A percentile compares a stretch with the other conserved stretches of the same genome.
phyloP scores from a whole-genome alignment of 2,888 invertebrate genomes.

The Dermolepida albohirtum region DNA sequence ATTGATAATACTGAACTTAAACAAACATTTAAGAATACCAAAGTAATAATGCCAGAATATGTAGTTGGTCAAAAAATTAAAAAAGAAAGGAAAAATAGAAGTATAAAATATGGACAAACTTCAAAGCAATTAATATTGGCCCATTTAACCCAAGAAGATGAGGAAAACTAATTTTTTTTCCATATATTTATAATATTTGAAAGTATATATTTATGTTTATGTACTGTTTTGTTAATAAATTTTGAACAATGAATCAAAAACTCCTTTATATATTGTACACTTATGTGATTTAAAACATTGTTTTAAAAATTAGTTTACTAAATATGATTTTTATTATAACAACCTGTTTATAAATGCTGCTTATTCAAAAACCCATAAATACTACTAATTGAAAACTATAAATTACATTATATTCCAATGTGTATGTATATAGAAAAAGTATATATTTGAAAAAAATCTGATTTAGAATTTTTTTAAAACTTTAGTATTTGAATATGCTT shows the following conservation, averaged over 20 bases:
- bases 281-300: too few species aligned
- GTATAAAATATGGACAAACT: conserved; percentile 44
- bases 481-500: too few species aligned
- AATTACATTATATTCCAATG: too few species aligned
- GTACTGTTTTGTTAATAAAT: background rate
- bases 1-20: conserved; percentile 57
- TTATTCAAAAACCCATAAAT: too few species aligned
- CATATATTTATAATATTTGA: background rate
- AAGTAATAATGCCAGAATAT: conserved; percentile 86
- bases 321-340: too few species aligned
- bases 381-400: too few species aligned
- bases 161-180: conserved; percentile 54
- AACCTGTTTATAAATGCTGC: too few species aligned
- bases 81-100: conserved; percentile 63
- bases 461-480: too few species aligned
- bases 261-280: too few species aligned
- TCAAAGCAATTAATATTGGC: conserved; percentile 67
- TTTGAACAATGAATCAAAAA: background rate
- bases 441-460: too few species aligned
- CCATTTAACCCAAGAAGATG: conserved; percentile 68
- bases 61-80: conserved; percentile 76
- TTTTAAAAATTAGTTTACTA: too few species aligned
- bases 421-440: too few species aligned
- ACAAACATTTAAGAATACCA: conserved; percentile 73
- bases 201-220: background rate